Base-by-base conservation (phyloP, 1,140 invertebrate species). In the Aricia agestis region DNA sequence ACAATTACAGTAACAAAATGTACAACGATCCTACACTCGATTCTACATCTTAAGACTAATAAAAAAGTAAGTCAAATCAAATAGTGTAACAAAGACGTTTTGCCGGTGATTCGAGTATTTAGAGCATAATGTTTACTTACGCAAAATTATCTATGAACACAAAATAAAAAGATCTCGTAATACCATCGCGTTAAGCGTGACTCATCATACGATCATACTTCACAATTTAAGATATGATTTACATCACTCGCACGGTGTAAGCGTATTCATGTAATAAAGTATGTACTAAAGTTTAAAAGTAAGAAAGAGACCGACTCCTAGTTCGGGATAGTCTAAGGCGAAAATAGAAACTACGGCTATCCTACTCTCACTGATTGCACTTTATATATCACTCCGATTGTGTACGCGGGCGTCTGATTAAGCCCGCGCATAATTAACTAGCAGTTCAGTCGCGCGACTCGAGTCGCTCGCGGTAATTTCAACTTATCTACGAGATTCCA, bases 181-280 rank as follows among this genome's bases (percentile, higher is more conserved):
- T 69, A 63, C 68, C 58, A 59, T 59, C 25, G 57, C 36, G 57
- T 63, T 18, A 69, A 69, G 68, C 68, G 68, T 69, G 68, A 69
- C 68, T 61, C 69, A 68, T 76, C 63, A 67, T 69, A 65, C 73
- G 72, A 61, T 72, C 74, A 72, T 68, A 72, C 79, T 78, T 59
- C 72, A 59, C 2, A 7, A 11, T 72, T 74, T 83, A 83, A 80
- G 86, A 89, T 89, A 89, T 89, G 86, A 82, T 84, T 86, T 72
- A 61, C 79, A 88, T 89, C 87, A 89, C 87, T 86, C 79, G 80
- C 76, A 63, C 9, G 59, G 59, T 63, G 18, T 63, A 63, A 63
- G 59, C 59, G 59, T 63, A 63, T 11, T 63, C 19, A 63, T 25
- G 18, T n/a, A 19, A 63, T 63, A 63, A 25, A 25, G 18, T 25